These are phyloP conservation scores for Zosterops hypoxanthus DNA, from an alignment of 2,113 vertebrate genomes.

Conservation along the genomic window DNA sequence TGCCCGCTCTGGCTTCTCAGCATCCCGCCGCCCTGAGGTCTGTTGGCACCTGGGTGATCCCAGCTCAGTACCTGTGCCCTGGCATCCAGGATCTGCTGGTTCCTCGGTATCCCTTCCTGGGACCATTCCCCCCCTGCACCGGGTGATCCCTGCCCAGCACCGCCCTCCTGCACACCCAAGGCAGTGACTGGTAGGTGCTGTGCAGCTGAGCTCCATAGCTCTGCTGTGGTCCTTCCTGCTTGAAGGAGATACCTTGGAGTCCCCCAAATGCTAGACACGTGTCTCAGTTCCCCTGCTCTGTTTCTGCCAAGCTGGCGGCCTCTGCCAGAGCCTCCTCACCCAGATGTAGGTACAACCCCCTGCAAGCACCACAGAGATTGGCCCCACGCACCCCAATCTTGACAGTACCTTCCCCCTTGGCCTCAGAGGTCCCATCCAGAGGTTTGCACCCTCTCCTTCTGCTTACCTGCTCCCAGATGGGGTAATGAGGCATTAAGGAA, in stretches of 20 bases:
- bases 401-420: not conserved
- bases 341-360: fast-evolving
- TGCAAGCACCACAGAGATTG: not conserved
- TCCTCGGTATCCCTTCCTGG: not conserved
- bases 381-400: fast-evolving
- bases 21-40: not conserved
- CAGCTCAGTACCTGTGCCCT: not conserved
- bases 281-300: not conserved
- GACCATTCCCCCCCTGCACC: not conserved
- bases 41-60: not conserved
- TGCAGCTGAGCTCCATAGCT: not conserved
- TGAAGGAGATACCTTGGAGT: not conserved
- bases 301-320: not conserved
- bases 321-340: not conserved
- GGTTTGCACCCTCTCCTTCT: not conserved
- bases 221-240: not conserved
- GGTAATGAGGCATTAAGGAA: not conserved
- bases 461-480: not conserved
- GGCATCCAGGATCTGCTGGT: not conserved
- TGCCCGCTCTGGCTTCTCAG: not conserved
- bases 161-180: not conserved
- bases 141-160: not conserved
- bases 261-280: fast-evolving
- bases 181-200: not conserved
- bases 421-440: not conserved